Evolutionary conservation across 2,113 vertebrate genomes (phyloP).

Genomic region (Syrrhaptes paradoxus): DNA sequence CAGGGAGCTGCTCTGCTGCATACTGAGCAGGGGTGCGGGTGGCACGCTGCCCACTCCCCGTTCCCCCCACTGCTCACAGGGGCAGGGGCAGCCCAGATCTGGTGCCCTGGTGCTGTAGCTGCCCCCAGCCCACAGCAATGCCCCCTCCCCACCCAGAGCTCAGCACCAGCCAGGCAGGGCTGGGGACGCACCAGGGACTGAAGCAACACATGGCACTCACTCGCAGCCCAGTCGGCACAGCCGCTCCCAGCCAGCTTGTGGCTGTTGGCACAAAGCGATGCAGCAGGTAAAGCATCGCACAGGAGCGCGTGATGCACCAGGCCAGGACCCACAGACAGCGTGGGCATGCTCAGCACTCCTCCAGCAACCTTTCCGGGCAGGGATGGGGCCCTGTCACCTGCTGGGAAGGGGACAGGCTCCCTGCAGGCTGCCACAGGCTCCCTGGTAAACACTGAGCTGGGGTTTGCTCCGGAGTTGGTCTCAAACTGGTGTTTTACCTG

Average conservation of each 20-base stretch:
- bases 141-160: not conserved
- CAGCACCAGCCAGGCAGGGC: not conserved
- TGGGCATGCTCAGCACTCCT: not conserved
- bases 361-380: not conserved
- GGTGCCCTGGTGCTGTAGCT: not conserved
- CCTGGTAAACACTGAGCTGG: not conserved
- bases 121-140: not conserved
- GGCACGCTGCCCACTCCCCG: not conserved
- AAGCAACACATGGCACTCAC: conserved; percentile 53
- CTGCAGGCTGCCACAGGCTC: not conserved
- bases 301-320: rapidly evolving
- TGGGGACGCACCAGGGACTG: not conserved
- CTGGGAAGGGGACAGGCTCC: not conserved
- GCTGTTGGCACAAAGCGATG: not conserved
- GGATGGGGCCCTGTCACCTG: not conserved
- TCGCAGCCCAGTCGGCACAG: conserved; percentile 1
- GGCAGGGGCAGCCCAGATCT: not conserved
- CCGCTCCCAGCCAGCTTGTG: not conserved
- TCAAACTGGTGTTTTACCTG: not conserved
- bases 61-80: not conserved
- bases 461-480: not conserved
- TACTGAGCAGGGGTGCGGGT: not conserved
- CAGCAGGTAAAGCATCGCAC: not conserved
- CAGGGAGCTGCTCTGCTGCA: not conserved
- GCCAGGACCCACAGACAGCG: not conserved